Conservation (phyloP, 2,888 invertebrate genomes). For the Harpalus rubripes region DNA sequence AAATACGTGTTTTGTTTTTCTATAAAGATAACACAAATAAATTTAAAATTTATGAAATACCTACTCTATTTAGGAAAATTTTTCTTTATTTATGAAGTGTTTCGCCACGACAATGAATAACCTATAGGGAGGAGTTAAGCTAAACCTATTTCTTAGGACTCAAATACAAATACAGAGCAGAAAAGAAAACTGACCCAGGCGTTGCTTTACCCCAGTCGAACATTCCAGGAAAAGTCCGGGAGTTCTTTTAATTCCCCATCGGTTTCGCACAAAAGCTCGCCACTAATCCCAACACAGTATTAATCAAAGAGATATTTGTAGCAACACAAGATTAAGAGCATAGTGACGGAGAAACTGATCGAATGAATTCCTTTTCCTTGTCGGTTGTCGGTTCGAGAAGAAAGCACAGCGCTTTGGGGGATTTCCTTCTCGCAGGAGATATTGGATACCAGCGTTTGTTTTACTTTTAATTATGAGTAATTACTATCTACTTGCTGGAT, state of each 20-base stretch:
- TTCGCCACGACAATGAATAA: no score
- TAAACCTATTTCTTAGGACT: no score
- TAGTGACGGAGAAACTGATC: constrained; percentile 52
- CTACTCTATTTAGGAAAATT: no score
- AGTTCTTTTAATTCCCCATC: constrained; percentile 63
- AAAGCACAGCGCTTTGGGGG: constrained; percentile 28
- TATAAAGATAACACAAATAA: no score
- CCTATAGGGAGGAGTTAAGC: no score
- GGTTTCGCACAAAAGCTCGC: constrained; percentile 58
- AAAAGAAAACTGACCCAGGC: no score
- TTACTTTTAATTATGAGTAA: constrained; percentile 59
- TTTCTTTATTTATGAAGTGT: no score
- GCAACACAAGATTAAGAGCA: constrained; percentile 61
- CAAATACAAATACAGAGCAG: no score
- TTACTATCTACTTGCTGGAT: constrained; percentile 23
- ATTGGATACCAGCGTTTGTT: constrained; percentile 33
- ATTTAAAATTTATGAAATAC: no score
- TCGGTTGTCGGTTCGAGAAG: constrained; percentile 2
- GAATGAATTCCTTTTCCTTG: constrained; percentile 54
- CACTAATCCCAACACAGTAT: constrained; percentile 62
- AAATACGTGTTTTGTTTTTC: no score
- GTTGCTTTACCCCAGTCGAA: not conserved
- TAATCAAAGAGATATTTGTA: constrained; percentile 65
- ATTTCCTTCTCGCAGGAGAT: constrained; percentile 22
- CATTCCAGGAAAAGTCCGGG: constrained; percentile 38